Percentiles rank a stretch among this genome's conserved stretches.
These are phyloP conservation scores for Cyprinodon diabolis DNA, from an alignment of 2,797 vertebrate species.

Conservation along the genomic window DNA sequence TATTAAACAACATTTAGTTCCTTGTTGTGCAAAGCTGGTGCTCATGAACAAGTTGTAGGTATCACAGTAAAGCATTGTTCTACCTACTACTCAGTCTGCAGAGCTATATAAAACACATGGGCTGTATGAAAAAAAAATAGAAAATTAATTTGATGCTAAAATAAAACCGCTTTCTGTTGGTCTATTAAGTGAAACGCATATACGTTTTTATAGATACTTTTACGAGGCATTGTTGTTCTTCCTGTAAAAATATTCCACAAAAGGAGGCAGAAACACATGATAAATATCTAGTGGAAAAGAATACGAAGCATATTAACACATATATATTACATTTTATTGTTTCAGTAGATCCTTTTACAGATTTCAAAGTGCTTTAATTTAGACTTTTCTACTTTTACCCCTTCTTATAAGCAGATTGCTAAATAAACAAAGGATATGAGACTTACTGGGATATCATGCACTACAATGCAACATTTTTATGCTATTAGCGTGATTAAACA, in stretches of 20 bases:
- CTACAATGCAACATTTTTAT: conserved; percentile 32
- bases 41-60: neutral
- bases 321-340: conserved; percentile 10
- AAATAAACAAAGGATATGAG: conserved; percentile 73
- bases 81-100: neutral
- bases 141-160: neutral
- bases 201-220: neutral
- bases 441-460: conserved; percentile 39
- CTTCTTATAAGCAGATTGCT: conserved; percentile 60
- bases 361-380: conserved; percentile 14
- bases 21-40: neutral
- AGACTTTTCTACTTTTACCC: conserved; percentile 59
- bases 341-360: conserved; percentile 1
- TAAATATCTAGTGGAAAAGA: neutral
- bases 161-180: neutral
- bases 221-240: neutral
- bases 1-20: neutral
- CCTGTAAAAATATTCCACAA: neutral
- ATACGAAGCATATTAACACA: conserved; percentile 42
- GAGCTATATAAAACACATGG: neutral
- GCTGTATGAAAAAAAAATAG: neutral
- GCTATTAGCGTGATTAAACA: conserved; percentile 65
- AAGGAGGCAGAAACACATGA: neutral
- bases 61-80: neutral
- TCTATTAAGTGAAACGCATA: neutral